A percentile compares a stretch with the other conserved stretches of the same genome.
Conservation (phyloP, 2,888 invertebrate genomes). For the Polydesmus complanatus region DNA sequence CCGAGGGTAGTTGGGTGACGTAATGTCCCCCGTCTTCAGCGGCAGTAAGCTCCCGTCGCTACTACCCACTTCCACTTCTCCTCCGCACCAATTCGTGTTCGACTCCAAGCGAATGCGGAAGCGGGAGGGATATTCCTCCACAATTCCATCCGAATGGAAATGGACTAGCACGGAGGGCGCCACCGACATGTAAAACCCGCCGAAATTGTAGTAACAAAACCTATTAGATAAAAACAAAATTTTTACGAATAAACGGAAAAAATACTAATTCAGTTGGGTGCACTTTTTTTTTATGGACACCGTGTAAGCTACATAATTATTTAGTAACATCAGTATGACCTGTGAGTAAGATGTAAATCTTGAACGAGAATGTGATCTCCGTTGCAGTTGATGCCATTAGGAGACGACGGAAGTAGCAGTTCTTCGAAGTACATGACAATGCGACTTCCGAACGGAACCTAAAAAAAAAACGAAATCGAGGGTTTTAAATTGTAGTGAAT, state of each 20-base stretch:
- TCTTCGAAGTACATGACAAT: slow-evolving; percentile 3
- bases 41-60: neutral
- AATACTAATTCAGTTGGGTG: too few relatives aligned
- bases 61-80: neutral
- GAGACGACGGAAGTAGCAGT: neutral
- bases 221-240: neutral
- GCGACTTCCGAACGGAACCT: slow-evolving; percentile 8
- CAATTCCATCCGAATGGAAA: slow-evolving; percentile 13
- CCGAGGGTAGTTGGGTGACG: slow-evolving; percentile 13
- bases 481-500: too few relatives aligned
- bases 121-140: slow-evolving; percentile 12
- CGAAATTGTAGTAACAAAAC: neutral
- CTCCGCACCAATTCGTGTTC: neutral
- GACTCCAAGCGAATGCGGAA: slow-evolving; percentile 15
- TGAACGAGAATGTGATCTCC: slow-evolving; percentile 2
- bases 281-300: too few relatives aligned
- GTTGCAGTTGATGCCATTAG: neutral
- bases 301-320: neutral
- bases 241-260: too few relatives aligned
- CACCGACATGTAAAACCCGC: slow-evolving; percentile 1
- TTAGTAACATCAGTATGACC: neutral
- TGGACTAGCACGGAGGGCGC: slow-evolving; percentile 1
- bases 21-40: slow-evolving; percentile 7
- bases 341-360: slow-evolving; percentile 4
- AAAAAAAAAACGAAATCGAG: neutral